Base-by-base conservation (phyloP, 2,113 vertebrate species). In the Orycteropus afer region DNA sequence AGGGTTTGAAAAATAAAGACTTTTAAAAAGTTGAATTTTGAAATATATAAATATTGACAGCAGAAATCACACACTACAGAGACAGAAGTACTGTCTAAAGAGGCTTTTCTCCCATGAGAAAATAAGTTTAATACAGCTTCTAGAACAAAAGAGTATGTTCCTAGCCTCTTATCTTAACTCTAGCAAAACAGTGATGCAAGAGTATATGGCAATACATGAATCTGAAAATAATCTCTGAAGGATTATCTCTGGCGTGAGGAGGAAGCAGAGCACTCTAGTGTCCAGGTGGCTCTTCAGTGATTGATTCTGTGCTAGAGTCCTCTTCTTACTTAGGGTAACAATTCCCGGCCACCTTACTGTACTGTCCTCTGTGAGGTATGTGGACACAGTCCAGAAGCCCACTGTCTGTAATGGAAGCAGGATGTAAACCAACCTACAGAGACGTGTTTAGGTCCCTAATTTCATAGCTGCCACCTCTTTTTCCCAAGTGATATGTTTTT, bases 51-150 rank as follows among this genome's bases (percentile, higher is more conserved):
- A 82, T 53, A 11, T 87, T 40, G 47, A 42, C 29, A 42, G 80
- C 45, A 86, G 40, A 94, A 91, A 25, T 51, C 34, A 71, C 34
- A 63, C 13, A n/a, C 17, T 42, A 42, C 13, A 40, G 76, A 78
- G 59, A 67, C n/a, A 93, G 47, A 92, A 61, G 42, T 29, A 49
- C 20, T 49, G 25, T 85, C 27, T 49, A 32, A 76, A 90, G 59
- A 61, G 23, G 42, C 17, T 63, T 12, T 86, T 51, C 74, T 85
- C 65, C 49, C 34, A 4, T 53, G 25, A 61, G 83, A 37, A 79
- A 67, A 34, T 34, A n/a, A 57, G 14, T 74, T 73, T 51, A 84
- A 42, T 42, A 34, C 51, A 47, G 14, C 40, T 82, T 83, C 55
- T n/a, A n/a, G 32, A 74, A 61, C 34, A 27, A 20, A 47, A 57